Evolutionary conservation across 2,113 vertebrate genomes (phyloP).

Genomic region (Semicossyphus pulcher): DNA sequence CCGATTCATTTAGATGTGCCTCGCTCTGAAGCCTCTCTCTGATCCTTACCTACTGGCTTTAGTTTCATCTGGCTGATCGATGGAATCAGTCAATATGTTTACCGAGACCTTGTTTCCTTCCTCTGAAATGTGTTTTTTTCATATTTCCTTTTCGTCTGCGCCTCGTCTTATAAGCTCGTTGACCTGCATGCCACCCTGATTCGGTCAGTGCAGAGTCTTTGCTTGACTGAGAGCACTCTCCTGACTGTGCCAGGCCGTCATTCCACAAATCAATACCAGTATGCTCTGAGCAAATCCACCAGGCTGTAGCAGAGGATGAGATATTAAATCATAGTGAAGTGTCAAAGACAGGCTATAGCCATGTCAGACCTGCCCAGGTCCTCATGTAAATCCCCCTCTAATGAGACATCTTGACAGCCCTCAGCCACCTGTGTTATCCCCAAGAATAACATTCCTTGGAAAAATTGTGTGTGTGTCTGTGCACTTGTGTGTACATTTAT

Average conservation of each 20-base stretch:
- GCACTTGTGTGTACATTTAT: not conserved
- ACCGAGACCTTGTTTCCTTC: slow-evolving; percentile 62
- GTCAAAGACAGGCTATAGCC: slow-evolving; percentile 47
- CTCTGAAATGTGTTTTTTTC: slow-evolving; percentile 49
- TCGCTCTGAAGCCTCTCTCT: slow-evolving; percentile 22
- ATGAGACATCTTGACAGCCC: slow-evolving; percentile 70
- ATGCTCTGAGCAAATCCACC: slow-evolving; percentile 67
- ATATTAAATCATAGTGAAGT: slow-evolving; percentile 75
- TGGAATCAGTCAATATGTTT: slow-evolving; percentile 73
- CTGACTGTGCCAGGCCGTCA: slow-evolving; percentile 51
- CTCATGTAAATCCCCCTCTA: slow-evolving; percentile 74
- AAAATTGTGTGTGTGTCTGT: slow-evolving; percentile 7
- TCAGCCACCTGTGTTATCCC: slow-evolving; percentile 48
- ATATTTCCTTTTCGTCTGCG: slow-evolving; percentile 52
- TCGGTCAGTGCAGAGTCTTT: slow-evolving; percentile 45
- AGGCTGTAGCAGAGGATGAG: slow-evolving; percentile 39
- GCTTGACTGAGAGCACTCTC: slow-evolving; percentile 41
- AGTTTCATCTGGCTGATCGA: slow-evolving; percentile 66
- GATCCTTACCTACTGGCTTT: slow-evolving; percentile 63
- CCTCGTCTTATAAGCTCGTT: slow-evolving; percentile 66
- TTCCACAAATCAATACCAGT: slow-evolving; percentile 69
- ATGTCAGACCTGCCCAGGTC: slow-evolving; percentile 56
- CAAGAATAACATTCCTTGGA: slow-evolving; percentile 8
- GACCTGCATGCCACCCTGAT: slow-evolving; percentile 52
- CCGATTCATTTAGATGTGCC: slow-evolving; percentile 37